These are phyloP conservation scores for Silvanus unidentatus DNA, from an alignment of 2,888 invertebrate genomes.

Conservation along the genomic window DNA sequence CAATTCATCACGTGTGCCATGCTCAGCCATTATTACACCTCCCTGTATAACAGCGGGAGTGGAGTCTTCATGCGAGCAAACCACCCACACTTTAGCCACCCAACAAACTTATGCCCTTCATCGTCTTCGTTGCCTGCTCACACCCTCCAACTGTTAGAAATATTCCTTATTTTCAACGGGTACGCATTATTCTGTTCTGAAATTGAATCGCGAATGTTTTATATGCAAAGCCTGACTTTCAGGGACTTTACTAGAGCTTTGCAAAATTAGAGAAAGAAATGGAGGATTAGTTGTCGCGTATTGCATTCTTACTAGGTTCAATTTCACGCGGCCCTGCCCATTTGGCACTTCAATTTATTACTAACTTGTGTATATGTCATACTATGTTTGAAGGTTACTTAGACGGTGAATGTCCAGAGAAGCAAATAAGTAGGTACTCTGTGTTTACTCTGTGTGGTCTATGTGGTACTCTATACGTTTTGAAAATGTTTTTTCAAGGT, in stretches of 20 bases:
- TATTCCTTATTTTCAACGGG: constrained; percentile 6
- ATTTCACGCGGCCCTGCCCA: constrained; percentile 42
- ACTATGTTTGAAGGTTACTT: neutral
- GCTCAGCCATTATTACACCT: constrained; percentile 31
- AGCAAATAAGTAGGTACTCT: no score
- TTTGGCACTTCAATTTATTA: constrained; percentile 39
- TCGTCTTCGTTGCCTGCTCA: no score
- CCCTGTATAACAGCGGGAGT: neutral
- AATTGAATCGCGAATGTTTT: constrained; percentile 43
- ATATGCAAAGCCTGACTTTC: constrained; percentile 43
- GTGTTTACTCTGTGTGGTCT: no score
- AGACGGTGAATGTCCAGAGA: no score
- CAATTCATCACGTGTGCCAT: constrained; percentile 40
- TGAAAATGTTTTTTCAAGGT: no score
- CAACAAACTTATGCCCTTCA: no score
- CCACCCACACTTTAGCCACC: neutral
- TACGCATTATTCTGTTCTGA: constrained; percentile 27
- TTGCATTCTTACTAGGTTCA: constrained; percentile 40
- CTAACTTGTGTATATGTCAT: constrained; percentile 17
- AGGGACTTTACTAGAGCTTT: constrained; percentile 39
- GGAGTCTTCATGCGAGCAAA: neutral
- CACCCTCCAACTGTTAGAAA: neutral
- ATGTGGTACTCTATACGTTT: no score
- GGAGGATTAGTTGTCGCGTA: constrained; percentile 43
- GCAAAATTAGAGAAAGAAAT: constrained; percentile 45